phyloP scores from a whole-genome alignment of 2,797 vertebrate species.

The Mormyrops boulengeri region DNA sequence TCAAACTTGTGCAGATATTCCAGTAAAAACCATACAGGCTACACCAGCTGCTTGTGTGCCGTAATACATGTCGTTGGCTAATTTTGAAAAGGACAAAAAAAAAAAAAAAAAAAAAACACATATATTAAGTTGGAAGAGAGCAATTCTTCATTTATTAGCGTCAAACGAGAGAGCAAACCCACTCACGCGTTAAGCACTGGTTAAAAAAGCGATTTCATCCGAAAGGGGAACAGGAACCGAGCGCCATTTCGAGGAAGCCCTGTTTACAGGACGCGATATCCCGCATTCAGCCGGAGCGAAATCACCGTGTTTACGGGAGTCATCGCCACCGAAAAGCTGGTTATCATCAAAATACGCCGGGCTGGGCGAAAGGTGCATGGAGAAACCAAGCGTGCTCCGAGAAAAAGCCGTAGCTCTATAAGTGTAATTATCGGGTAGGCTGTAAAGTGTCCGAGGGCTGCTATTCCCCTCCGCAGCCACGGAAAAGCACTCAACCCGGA shows the following conservation, averaged over 20 bases:
- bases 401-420: background rate
- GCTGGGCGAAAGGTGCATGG: background rate
- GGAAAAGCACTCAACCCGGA: background rate
- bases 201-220: background rate
- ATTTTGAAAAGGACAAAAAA: background rate
- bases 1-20: background rate
- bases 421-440: background rate
- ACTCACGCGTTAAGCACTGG: background rate
- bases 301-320: background rate
- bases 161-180: background rate
- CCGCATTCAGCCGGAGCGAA: background rate
- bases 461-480: background rate
- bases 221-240: background rate
- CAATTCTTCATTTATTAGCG: background rate
- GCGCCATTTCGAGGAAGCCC: background rate
- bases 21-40: background rate
- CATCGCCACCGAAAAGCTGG: background rate
- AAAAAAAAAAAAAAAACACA: too few species aligned
- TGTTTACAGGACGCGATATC: background rate
- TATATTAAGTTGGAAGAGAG: background rate
- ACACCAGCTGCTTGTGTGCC: background rate
- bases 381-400: background rate
- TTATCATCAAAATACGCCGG: background rate
- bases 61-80: background rate
- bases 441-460: background rate